A percentile compares a stretch with the other conserved stretches of the same genome.
These are phyloP conservation scores for Stenurella melanura DNA, from an alignment of 2,888 invertebrate species.

Conservation along the genomic window DNA sequence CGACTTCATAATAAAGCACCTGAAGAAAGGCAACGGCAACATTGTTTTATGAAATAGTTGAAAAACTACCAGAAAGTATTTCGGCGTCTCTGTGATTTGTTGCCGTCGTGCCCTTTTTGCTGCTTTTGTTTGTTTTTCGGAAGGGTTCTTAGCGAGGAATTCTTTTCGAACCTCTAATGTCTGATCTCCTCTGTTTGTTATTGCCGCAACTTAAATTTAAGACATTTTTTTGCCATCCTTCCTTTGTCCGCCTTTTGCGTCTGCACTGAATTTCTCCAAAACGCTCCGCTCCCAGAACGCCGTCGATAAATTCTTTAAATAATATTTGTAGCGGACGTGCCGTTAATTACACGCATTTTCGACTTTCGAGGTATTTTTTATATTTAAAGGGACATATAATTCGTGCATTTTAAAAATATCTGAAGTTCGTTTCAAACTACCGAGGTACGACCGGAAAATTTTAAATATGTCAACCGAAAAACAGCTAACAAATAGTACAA, in stretches of 20 bases:
- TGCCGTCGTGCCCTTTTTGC: constrained; percentile 33
- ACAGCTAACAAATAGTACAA: too few species aligned
- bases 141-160: constrained; percentile 50
- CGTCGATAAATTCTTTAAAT: not conserved
- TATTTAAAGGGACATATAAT: too few species aligned
- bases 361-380: too few species aligned
- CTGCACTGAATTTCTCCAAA: constrained; percentile 36
- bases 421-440: too few species aligned
- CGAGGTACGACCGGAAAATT: too few species aligned
- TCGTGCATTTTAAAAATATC: too few species aligned
- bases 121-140: constrained; percentile 35
- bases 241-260: constrained; percentile 43
- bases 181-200: constrained; percentile 55
- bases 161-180: constrained; percentile 49
- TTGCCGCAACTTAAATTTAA: constrained; percentile 52
- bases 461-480: too few species aligned
- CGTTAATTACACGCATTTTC: too few species aligned
- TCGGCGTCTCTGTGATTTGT: constrained; percentile 40
- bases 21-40: constrained; percentile 11
- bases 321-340: not conserved
- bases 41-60: constrained; percentile 9
- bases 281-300: not conserved
- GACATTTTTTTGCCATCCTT: constrained; percentile 48
- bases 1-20: constrained; percentile 15
- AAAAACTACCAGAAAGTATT: constrained; percentile 31